Base-by-base conservation (phyloP, 2,888 invertebrate species). In the Lasioglossum figueresi region DNA sequence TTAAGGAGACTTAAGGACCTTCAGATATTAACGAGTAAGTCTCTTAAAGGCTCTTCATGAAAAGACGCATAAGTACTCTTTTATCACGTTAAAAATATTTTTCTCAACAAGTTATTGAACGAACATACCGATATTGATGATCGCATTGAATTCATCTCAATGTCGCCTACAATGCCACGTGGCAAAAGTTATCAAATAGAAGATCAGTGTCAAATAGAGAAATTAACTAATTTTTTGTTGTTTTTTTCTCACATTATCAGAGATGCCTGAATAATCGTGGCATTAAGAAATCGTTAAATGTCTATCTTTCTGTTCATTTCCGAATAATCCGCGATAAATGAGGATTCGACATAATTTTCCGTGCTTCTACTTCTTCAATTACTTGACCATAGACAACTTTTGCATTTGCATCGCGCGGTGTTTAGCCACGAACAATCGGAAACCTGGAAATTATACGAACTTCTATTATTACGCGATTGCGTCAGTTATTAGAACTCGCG, bases 401-500 rank as follows among this genome's bases (percentile, higher is more conserved):
- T 34, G 19, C 12, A 37, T 70, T 37, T 23, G 37, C 34, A 70
- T 37, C 12, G 6, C n/a, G 12, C 37, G 37, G n/a, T 40, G n/a
- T n/a, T 37, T 70, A 70, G 23, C n/a, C 40, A 14, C 68, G 23
- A 70, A 70, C 37, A 70, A n/a, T 70, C 34, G 12, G 4, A 23
- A 37, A 12, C 68, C 5, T 37, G 19, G 68, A n/a, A 70, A 70
- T n/a, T 70, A 10, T 12, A 37, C 12, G 68, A 66, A 40, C 68
- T 40, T 40, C 68, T 37, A 40, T 70, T 37, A 70, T 70, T 70
- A 70, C 34, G 5, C 1, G 12, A 12, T 12, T 10, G 68, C 12
- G 40, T n/a, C 37, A n/a, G 68, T n/a, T 70, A 70, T n/a, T 40
- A 37, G 68, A 70, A 70, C 68, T 70, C 40, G 12, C 68, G n/a